These are phyloP conservation scores for Piaya cayana DNA, from an alignment of 2,113 vertebrate species.

Conservation along the genomic window DNA sequence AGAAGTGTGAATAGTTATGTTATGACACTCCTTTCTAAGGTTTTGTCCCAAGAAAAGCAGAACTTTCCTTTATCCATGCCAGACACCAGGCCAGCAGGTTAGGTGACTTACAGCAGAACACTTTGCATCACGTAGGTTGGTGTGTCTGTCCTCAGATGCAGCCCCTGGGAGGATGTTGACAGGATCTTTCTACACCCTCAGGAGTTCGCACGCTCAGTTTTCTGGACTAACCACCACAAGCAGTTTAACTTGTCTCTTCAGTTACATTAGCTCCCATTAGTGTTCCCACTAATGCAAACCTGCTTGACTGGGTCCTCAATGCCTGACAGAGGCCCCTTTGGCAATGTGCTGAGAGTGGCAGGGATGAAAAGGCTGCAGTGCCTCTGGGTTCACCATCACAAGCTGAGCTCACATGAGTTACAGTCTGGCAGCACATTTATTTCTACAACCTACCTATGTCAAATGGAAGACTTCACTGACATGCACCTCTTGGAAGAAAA, in stretches of 20 bases:
- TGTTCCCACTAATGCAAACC: background rate
- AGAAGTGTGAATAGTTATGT: background rate
- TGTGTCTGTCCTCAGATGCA: background rate
- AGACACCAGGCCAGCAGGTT: background rate
- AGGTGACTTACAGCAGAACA: background rate
- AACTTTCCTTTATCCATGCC: background rate
- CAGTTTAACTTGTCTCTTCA: background rate
- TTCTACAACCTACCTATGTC: background rate
- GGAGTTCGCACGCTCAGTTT: accelerated
- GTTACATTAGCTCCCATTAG: background rate
- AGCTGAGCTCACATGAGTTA: background rate
- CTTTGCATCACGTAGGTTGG: accelerated
- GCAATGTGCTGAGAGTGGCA: accelerated
- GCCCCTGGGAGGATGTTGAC: background rate
- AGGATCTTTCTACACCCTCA: background rate
- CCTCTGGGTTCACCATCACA: background rate
- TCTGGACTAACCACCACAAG: background rate
- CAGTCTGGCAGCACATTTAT: background rate
- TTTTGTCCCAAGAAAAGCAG: background rate
- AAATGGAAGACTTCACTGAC: background rate
- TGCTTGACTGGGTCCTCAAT: background rate
- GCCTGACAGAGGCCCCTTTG: background rate
- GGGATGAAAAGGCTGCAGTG: background rate
- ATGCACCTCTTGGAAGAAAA: background rate
- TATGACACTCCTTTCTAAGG: background rate